Evolutionary conservation across 2,797 vertebrate genomes (phyloP).

Genomic region (Orientallactaga sibirica): DNA sequence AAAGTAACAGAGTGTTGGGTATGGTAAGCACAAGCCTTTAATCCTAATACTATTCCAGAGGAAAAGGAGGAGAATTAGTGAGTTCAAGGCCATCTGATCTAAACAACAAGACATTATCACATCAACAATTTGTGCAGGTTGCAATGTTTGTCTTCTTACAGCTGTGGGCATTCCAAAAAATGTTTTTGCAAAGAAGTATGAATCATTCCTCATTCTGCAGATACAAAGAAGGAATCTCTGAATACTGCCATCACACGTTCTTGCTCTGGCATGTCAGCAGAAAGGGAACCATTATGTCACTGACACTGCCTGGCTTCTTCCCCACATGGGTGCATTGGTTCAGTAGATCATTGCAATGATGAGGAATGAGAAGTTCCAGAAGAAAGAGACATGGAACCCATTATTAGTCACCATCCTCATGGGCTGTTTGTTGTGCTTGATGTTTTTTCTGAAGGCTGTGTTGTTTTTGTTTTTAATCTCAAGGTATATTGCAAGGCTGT

Average conservation of each 20-base stretch:
- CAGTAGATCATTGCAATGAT: background rate
- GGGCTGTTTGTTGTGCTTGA: background rate
- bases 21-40: background rate
- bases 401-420: background rate
- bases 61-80: background rate
- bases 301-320: background rate
- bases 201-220: background rate
- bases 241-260: background rate
- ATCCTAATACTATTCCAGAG: background rate
- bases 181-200: background rate
- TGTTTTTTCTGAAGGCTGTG: background rate
- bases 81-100: background rate
- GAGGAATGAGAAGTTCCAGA: background rate
- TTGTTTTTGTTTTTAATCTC: conserved; percentile 29
- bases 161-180: background rate
- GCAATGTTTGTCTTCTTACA: conserved; percentile 51
- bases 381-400: background rate
- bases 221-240: background rate
- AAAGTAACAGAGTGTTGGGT: background rate
- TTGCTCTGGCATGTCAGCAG: background rate
- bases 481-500: conserved; percentile 3
- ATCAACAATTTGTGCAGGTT: background rate
- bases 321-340: background rate
- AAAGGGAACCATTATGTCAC: background rate
- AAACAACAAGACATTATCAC: background rate